Evolutionary conservation across 2,888 invertebrate species (phyloP), one percentile per base, ranked within the genome.

Genomic region (Gortyna flavago): DNA sequence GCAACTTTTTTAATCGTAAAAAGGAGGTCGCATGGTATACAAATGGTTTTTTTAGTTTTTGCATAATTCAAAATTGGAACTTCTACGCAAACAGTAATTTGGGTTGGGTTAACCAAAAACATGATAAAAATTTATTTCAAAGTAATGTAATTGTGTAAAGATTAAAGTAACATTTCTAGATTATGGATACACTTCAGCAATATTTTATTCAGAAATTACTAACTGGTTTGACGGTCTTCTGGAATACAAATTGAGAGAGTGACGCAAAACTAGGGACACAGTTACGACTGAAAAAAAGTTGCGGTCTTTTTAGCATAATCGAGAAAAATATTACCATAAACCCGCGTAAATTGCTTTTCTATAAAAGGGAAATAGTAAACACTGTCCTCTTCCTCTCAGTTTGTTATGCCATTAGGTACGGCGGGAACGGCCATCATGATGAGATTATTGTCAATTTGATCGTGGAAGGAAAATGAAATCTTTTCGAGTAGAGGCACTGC

Each of bases 301-400:
- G 79, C 66, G 74, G 64, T 66, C 74, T 54, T 67, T 67, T 84
- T 84, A 67, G 59, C 84, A 85, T 84, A 86, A 86, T 84, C 79
- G 72, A 72, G 41, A 75, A 81, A 21, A 66, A 72, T 73, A 84
- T 86, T 86, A 75, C 72, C 86, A 84, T 84, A 86, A 86, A 73
- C 79, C 84, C 72, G 64, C 70, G 86, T 72, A 86, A 84, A 84
- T 86, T 84, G 75, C 86, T 84, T 84, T 84, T 66, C 72, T 73
- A 73, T 79, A 79, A 74, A 83, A 79, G 6, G 35, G 64, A 79
- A 84, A 83, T 86, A 75, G 75, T 86, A 83, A 73, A 84, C 75
- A 79, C 21, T 83, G 65, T 59, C 70, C 70, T 61, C 21, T 73
- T 59, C 70, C 70, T 61, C 21, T 73, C 25, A 70, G 75, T 79